phyloP scores from a whole-genome alignment of 2,113 vertebrate species.

The Junco hyemalis region DNA sequence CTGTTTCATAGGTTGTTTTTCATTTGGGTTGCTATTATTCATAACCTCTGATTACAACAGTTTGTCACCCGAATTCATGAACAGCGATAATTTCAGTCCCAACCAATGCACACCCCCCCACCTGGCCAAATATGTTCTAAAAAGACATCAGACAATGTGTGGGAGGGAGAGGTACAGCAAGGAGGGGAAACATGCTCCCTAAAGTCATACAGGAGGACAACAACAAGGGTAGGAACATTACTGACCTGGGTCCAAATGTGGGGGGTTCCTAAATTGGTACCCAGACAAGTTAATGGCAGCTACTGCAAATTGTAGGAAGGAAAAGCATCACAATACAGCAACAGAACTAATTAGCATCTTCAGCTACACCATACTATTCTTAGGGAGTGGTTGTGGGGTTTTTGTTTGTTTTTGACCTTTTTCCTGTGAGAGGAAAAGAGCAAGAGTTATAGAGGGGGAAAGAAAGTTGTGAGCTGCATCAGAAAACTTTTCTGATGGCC shows the following conservation, averaged over 20 bases:
- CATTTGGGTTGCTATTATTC: background rate
- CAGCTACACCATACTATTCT: background rate
- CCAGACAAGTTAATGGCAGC: background rate
- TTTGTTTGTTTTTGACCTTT: background rate
- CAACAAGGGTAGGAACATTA: background rate
- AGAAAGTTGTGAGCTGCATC: background rate
- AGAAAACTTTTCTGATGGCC: background rate
- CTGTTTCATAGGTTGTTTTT: background rate
- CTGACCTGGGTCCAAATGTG: background rate
- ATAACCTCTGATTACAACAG: background rate
- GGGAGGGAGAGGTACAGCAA: background rate
- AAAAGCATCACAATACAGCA: background rate
- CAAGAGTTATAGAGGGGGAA: background rate
- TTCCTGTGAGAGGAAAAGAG: background rate
- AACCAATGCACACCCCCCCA: background rate
- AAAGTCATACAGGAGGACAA: background rate
- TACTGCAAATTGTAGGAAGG: background rate
- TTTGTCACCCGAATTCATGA: background rate
- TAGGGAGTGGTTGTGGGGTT: background rate
- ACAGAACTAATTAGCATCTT: background rate
- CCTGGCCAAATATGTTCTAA: background rate
- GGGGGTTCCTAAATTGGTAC: background rate
- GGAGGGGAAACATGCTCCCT: background rate
- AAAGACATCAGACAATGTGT: background rate
- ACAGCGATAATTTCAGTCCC: background rate